Evolutionary conservation across 2,113 vertebrate genomes (phyloP), one percentile per base, ranked within the genome.

Genomic region (Falco punctatus): DNA sequence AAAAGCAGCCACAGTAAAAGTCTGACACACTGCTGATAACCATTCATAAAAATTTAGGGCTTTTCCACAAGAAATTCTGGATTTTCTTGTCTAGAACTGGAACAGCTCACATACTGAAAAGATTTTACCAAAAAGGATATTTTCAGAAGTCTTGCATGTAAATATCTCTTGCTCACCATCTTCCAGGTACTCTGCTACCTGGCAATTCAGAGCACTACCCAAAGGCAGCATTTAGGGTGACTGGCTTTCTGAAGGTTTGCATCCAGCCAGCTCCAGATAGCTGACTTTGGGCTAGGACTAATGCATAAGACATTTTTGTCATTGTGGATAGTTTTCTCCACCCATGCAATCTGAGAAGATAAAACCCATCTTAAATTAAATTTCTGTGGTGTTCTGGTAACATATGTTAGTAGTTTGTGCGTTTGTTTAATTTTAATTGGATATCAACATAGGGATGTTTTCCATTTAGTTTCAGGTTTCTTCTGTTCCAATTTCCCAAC

Each of bases 361-460:
- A 77, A 86, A 96, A 42, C 7, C 10, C n/a, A 66, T 0, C 7
- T 90, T 22, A 30, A 65, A 48, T 81, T 71, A 78, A 92, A 91
- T 79, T 62, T 88, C 30, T 30, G n/a, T 24, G 30, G 30, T 83
- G 27, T 80, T 92, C 70, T 90, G 65, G 42, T 65, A 70, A 90
- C 64, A 66, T 42, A 32, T 57, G 59, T 61, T 73, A 92, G 42
- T 69, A 77, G n/a, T 77, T 92, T 80, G 40, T 54, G n/a, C 61
- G 35, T 88, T 90, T 90, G 70, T 48, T 86, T 90, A 88, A 89
- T 89, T 92, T 93, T 90, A 85, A 85, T 73, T 93, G 30, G 16
- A 35, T 52, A 79, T 4, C 11, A 84, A 75, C 48, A 69, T 6
- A 80, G 44, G 19, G 11, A 27, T 35, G 13, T 81, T 82, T 94